These are phyloP conservation scores for Autographa gamma DNA, from an alignment of 2,888 invertebrate genomes.

Conservation along the genomic window DNA sequence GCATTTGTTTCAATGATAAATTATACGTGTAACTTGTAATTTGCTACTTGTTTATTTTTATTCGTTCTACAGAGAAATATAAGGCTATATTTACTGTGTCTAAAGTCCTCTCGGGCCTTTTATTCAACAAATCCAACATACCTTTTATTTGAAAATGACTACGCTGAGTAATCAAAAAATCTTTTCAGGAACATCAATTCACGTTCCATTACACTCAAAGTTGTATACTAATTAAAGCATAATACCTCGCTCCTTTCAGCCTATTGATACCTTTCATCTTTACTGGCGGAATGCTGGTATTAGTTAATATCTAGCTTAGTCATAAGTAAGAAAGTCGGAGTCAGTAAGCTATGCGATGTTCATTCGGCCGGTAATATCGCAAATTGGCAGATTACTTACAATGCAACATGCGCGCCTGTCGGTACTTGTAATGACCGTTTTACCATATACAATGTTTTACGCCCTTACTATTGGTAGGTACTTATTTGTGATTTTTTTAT, in stretches of 20 bases:
- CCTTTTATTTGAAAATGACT: too few relatives aligned
- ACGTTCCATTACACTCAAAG: neutral
- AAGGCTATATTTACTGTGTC: too few relatives aligned
- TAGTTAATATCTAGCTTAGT: slow-evolving; percentile 41
- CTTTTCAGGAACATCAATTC: neutral
- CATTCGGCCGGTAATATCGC: slow-evolving; percentile 51
- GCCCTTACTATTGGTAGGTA: slow-evolving; percentile 28
- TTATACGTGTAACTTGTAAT: too few relatives aligned
- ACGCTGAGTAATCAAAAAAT: neutral
- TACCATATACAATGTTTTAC: slow-evolving; percentile 48
- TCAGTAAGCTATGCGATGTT: slow-evolving; percentile 33
- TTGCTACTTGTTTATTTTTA: neutral
- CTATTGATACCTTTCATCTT: slow-evolving; percentile 34
- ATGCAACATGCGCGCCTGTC: slow-evolving; percentile 43
- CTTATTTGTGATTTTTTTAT: too few relatives aligned
- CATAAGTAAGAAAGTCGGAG: slow-evolving; percentile 40
- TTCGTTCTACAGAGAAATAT: neutral
- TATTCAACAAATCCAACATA: too few relatives aligned
- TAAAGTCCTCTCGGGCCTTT: too few relatives aligned
- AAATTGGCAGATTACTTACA: slow-evolving; percentile 60
- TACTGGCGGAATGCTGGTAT: slow-evolving; percentile 42
- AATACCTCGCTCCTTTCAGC: slow-evolving; percentile 22
- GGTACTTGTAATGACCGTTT: slow-evolving; percentile 48
- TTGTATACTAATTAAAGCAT: slow-evolving; percentile 19
- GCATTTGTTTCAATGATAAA: neutral